These are phyloP conservation scores for Toxotes chatareus DNA, from an alignment of 2,113 vertebrate species.

Conservation along the genomic window DNA sequence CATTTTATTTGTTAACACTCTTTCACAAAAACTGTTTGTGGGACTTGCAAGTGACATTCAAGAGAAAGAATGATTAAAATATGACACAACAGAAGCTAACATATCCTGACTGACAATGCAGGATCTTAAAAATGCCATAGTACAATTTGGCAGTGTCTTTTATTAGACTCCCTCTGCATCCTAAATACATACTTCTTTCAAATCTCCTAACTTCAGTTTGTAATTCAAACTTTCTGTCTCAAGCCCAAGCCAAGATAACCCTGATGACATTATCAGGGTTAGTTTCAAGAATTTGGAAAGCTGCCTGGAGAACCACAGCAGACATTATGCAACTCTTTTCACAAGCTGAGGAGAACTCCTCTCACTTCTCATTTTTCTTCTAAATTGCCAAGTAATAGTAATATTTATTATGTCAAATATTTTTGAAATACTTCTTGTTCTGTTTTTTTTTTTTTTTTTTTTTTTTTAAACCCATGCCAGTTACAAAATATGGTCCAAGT, in stretches of 20 bases:
- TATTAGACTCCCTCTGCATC: not conserved
- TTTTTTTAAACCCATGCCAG: constrained; percentile 4
- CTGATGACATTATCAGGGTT: too few species aligned
- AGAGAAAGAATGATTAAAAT: too few species aligned
- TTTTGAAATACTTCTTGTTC: constrained; percentile 1
- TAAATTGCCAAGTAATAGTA: not conserved
- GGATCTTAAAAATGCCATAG: not conserved
- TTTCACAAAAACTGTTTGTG: not conserved
- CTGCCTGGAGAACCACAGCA: too few species aligned
- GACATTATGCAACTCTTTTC: too few species aligned
- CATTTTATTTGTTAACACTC: not conserved
- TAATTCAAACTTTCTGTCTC: not conserved
- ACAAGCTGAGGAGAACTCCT: too few species aligned
- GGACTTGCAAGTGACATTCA: not conserved
- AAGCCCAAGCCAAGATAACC: too few species aligned
- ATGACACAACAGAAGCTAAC: not conserved
- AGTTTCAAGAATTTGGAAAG: not conserved
- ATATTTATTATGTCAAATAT: not conserved
- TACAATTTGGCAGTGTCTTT: not conserved
- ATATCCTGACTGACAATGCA: too few species aligned
- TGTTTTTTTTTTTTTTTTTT: constrained; percentile 21
- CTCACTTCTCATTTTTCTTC: too few species aligned
- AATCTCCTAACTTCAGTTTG: not conserved
- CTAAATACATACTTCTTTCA: not conserved
- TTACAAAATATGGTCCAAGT: not conserved